phyloP scores from a whole-genome alignment of 2,113 vertebrate species.

The Tragelaphus scriptus region DNA sequence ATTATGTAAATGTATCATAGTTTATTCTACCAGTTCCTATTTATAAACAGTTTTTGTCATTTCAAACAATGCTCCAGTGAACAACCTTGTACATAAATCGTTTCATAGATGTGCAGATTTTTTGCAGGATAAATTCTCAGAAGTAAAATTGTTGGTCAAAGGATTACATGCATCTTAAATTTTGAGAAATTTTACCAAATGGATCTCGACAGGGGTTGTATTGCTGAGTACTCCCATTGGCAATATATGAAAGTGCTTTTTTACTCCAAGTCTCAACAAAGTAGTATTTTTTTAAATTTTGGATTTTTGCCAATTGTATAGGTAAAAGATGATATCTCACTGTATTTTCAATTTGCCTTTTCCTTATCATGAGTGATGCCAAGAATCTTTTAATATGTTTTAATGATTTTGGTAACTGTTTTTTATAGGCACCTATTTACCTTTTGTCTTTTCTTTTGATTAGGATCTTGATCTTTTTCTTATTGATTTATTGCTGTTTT shows the following conservation, averaged over 20 bases:
- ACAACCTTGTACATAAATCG: background rate
- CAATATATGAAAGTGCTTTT: background rate
- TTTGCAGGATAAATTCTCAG: slow-evolving; percentile 4
- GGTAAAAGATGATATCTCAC: background rate
- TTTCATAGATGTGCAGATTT: background rate
- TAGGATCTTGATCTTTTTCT: background rate
- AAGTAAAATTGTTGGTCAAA: slow-evolving; percentile 29
- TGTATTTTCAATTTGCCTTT: slow-evolving; percentile 35
- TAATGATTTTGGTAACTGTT: background rate
- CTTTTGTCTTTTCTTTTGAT: slow-evolving; percentile 3
- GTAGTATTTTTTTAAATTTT: background rate
- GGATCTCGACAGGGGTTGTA: background rate
- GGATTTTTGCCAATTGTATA: background rate
- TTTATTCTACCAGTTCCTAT: background rate
- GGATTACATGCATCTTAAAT: background rate
- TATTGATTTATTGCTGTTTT: background rate
- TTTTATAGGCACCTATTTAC: background rate
- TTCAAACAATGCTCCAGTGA: slow-evolving; percentile 11
- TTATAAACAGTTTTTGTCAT: slow-evolving; percentile 9
- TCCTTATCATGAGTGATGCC: background rate
- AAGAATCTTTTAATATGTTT: slow-evolving; percentile 13
- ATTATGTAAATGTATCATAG: slow-evolving; percentile 23
- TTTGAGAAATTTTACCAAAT: slow-evolving; percentile 6
- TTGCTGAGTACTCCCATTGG: background rate
- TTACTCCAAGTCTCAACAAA: background rate